Conservation (phyloP, 1,140 invertebrate genomes). For the Condylostylus longicornis region DNA sequence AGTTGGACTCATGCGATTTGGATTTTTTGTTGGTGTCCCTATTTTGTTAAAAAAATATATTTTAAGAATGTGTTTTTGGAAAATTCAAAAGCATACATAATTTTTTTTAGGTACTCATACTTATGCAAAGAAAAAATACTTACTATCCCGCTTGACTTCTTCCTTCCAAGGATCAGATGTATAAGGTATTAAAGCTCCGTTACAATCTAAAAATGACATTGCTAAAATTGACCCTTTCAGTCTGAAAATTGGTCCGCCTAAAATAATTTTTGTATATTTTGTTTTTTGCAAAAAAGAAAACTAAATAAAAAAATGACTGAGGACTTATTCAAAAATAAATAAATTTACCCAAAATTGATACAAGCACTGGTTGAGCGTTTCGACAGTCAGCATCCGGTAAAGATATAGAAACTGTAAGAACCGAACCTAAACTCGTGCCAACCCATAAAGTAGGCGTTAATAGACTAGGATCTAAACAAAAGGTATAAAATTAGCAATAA, state of each 20-base stretch:
- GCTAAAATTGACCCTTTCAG: conserved; percentile 84
- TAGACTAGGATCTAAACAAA: conserved; percentile 49
- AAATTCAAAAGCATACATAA: conserved; percentile 11
- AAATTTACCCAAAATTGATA: conserved; percentile 71
- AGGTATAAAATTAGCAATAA: conserved; percentile 21
- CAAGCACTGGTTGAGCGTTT: conserved; percentile 73
- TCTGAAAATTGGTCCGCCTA: conserved; percentile 82
- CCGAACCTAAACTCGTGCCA: conserved; percentile 87
- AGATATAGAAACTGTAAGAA: conserved; percentile 78
- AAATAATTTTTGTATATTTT: conserved; percentile 7
- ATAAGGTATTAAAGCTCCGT: conserved; percentile 70
- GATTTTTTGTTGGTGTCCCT: conserved; percentile 43
- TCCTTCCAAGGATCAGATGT: conserved; percentile 79
- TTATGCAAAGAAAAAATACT: conserved; percentile 25
- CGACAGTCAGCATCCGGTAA: conserved; percentile 68
- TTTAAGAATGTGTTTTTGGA: too few species aligned
- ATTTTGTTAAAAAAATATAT: not conserved
- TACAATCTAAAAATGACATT: conserved; percentile 91
- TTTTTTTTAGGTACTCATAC: conserved; percentile 18
- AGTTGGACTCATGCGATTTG: conserved; percentile 61
- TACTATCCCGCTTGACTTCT: conserved; percentile 50
- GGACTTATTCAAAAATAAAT: not conserved
- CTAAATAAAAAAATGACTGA: not conserved
- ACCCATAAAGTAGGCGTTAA: conserved; percentile 82
- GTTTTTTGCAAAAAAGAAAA: too few species aligned